Evolutionary conservation across 2,888 invertebrate species (phyloP).

Genomic region (Dugesia japonica): DNA sequence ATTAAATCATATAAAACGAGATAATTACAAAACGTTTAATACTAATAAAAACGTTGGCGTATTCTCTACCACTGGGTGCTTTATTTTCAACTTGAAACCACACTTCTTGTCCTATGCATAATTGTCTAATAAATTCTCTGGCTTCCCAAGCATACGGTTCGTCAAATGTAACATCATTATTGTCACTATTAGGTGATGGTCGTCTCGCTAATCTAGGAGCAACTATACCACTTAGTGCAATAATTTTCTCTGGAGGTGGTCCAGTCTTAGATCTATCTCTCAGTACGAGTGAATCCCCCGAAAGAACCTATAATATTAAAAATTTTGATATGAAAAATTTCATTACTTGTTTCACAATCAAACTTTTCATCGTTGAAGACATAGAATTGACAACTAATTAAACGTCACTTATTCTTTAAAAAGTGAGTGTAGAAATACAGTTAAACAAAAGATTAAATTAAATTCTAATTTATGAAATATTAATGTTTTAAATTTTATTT

Average conservation of each 20-base stretch:
- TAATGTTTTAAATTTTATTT: too few species aligned
- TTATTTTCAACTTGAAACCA: conserved; percentile 64
- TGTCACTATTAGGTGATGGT: conserved; percentile 52
- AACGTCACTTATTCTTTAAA: not conserved
- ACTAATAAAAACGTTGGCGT: conserved; percentile 69
- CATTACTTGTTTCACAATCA: not conserved
- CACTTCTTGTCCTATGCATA: conserved; percentile 79
- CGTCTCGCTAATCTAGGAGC: conserved; percentile 76
- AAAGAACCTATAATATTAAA: conserved; percentile 59
- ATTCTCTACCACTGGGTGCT: conserved; percentile 67
- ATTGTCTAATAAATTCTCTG: conserved; percentile 80
- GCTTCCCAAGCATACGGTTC: conserved; percentile 90
- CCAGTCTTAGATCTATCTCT: conserved; percentile 61
- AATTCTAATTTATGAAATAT: too few species aligned
- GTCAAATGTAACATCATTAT: conserved; percentile 45
- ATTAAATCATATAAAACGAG: not conserved
- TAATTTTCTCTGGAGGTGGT: conserved; percentile 74
- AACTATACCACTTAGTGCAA: conserved; percentile 71
- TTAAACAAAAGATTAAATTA: too few species aligned
- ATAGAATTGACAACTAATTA: not conserved
- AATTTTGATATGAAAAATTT: not conserved
- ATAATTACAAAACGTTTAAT: conserved; percentile 53
- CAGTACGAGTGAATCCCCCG: conserved; percentile 84
- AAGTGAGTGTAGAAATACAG: not conserved
- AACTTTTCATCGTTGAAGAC: not conserved